Evolutionary conservation across 2,888 invertebrate genomes (phyloP), one percentile per base, ranked within the genome.

Genomic region (Patella pellucida): DNA sequence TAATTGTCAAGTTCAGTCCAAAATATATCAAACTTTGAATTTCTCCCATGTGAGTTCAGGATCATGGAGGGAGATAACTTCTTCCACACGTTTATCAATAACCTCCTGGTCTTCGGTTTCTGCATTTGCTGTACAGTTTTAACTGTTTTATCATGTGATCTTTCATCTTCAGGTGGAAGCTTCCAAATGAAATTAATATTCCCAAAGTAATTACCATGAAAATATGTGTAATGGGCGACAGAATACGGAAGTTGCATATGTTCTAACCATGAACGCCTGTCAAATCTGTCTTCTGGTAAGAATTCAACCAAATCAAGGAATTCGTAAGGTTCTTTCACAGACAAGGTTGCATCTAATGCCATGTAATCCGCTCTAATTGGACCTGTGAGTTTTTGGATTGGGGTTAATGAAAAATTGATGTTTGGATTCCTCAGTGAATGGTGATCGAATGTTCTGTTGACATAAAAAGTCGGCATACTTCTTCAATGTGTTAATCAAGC

Each of bases 131-230:
- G 67, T 31, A 72, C 67, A 41, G 72, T 31, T 19, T 62, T 67
- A 3, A 72, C 31, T 16, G 72, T 72, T 23, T 56, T 72, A 27
- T 72, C 72, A 41, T 72, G 67, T 31, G 67, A 41, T 16, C 67
- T 27, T 11, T 72, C 72, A 72, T 16, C 31, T 23, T 31, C 67
- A 19, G 16, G 27, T 62, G 72, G 72, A 19, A 72, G 16, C 11
- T 54, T 52, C 72, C 72, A 72, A 41, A 62, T 50, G 50, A 72
- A 72, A 62, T 72, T 19, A 31, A 51, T 67, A 72, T 56, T 62
- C 3, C 72, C 72, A 3, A 72, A 50, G 62, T 72, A 72, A 67
- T 72, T 72, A 23, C 72, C 72, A 52, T 72, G 67, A 62, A n/a
- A 62, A 54, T 72, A 72, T 54, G 62, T 41, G 27, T 72, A 72